phyloP scores from a whole-genome alignment of 2,797 vertebrate species.

The Tachyglossus aculeatus region DNA sequence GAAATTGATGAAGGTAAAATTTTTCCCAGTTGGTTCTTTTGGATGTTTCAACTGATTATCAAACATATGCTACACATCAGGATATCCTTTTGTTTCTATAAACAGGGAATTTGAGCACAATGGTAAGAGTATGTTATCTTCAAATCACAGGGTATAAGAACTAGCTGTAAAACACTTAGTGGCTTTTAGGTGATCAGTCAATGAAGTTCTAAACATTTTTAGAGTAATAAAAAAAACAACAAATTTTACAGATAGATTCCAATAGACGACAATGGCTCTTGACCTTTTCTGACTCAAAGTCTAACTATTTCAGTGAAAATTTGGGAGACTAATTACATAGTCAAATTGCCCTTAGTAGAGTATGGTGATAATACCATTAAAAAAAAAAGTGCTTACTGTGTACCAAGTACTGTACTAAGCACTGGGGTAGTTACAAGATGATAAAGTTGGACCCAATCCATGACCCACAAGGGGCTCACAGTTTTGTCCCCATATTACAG shows the following conservation, averaged over 20 bases:
- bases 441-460: too few species aligned
- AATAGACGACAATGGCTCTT: not conserved
- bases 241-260: not conserved
- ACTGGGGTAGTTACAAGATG: too few species aligned
- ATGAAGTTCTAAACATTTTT: too few species aligned
- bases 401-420: not conserved
- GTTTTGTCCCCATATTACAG: too few species aligned
- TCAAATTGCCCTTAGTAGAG: too few species aligned
- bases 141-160: not conserved
- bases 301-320: not conserved
- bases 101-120: not conserved
- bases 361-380: too few species aligned
- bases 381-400: not conserved
- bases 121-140: not conserved
- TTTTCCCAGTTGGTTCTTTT: constrained; percentile 13
- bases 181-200: not conserved
- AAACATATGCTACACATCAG: not conserved
- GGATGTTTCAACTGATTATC: not conserved
- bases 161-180: not conserved
- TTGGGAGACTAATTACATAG: not conserved
- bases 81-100: constrained; percentile 9
- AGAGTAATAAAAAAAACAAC: not conserved
- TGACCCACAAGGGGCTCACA: too few species aligned
- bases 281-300: not conserved
- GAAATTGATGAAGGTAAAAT: not conserved